Base-by-base conservation (phyloP, 2,113 vertebrate species). In the Antigone vipio region DNA sequence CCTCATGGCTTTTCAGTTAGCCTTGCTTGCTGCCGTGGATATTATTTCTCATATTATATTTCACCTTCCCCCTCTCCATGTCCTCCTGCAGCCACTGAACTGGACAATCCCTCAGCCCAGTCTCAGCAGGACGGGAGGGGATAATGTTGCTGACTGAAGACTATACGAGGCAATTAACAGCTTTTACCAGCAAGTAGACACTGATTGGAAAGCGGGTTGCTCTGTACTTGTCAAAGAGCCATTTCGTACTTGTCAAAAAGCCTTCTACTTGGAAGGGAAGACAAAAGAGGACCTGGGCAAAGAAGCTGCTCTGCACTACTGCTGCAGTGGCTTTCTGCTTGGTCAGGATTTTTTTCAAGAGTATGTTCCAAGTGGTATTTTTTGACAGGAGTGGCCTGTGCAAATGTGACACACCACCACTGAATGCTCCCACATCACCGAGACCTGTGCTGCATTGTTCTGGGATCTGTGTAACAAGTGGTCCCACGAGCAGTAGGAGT, bases 101-200 rank as follows among this genome's bases (percentile, higher is more conserved):
- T 63, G 79, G 83, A 93, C 76, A 73, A 42, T 47, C 89, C 42
- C 45, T 72, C 2, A 2, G 38, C 72, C 64, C 35, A 9, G 27
- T n/a, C 50, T 66, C 53, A 64, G 73, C 84, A 64, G 80, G 73
- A 40, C 5, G 3, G n/a, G 83, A 74, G 21, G 15, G 47, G 79
- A 91, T 93, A 86, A 66, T 47, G 89, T 91, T 95, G 93, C 94
- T 95, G 89, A 86, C 95, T 95, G 91, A 86, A 89, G 62, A 44
- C 85, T 71, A 11, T 59, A 81, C 3, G 78, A 95, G 63, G 88
- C 82, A 94, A 93, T 97, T 96, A 93, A 90, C 94, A 88, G 88
- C 85, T 94, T 96, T 76, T 94, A 64, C 60, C 71, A 92, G 81
- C 72, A 35, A 56, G 35, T 3, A 62, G 80, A 15, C 26, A 5